phyloP scores from a whole-genome alignment of 2,888 invertebrate genomes.

The Torymus aiolomorphi region DNA sequence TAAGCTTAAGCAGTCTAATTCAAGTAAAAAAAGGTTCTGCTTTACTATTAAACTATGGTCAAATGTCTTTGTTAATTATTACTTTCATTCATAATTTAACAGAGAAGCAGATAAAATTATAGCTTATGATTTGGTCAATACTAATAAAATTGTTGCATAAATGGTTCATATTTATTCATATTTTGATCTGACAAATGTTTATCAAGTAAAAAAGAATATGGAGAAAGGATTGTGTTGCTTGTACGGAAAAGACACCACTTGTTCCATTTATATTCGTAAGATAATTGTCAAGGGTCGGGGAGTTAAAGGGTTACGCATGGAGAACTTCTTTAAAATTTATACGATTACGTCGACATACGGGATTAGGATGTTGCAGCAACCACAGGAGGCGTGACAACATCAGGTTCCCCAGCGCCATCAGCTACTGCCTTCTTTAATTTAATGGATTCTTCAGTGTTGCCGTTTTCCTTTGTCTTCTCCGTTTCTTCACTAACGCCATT shows the following conservation, averaged over 20 bases:
- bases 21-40: not conserved
- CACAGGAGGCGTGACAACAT: constrained; percentile 71
- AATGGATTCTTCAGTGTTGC: constrained; percentile 67
- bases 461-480: constrained; percentile 68
- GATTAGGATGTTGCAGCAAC: constrained; percentile 75
- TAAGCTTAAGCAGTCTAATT: not conserved
- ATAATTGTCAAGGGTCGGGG: constrained; percentile 66
- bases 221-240: constrained; percentile 28
- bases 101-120: constrained; percentile 25
- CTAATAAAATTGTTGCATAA: constrained; percentile 4
- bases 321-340: constrained; percentile 61
- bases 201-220: not conserved
- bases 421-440: constrained; percentile 73
- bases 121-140: not conserved
- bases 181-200: too few relatives aligned
- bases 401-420: constrained; percentile 72
- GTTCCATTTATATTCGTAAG: constrained; percentile 65
- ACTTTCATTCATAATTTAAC: not conserved
- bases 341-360: constrained; percentile 55
- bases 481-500: constrained; percentile 69
- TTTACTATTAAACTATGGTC: constrained; percentile 5
- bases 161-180: too few relatives aligned
- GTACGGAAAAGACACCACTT: constrained; percentile 53
- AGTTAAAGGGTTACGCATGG: constrained; percentile 44
- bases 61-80: not conserved